These are phyloP conservation scores for Gallinago paraguaiae DNA, from an alignment of 2,113 vertebrate genomes.

Conservation along the genomic window DNA sequence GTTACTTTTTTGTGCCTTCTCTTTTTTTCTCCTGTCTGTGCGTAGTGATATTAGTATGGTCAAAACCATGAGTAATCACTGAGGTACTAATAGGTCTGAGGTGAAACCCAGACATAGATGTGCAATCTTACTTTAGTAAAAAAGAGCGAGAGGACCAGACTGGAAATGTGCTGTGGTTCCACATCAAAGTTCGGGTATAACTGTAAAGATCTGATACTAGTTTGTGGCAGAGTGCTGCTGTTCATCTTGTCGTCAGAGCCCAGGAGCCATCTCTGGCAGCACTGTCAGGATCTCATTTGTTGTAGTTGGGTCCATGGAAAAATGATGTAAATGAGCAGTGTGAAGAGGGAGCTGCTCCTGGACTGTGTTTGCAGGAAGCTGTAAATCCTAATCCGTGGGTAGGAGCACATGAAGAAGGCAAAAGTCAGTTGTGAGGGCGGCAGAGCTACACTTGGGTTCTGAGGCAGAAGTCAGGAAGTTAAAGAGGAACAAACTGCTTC, in stretches of 20 bases:
- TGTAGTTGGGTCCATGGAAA: neutral
- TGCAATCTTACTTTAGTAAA: neutral
- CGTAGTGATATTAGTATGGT: neutral
- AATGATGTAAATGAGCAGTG: neutral
- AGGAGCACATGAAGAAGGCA: neutral
- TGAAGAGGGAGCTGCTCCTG: neutral
- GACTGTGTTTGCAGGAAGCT: neutral
- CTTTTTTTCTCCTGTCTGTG: neutral
- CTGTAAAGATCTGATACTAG: neutral
- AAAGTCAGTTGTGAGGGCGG: neutral
- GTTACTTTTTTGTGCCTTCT: neutral
- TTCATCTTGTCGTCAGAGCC: fast-evolving
- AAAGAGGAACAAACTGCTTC: neutral
- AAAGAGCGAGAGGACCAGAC: neutral
- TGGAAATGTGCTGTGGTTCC: neutral
- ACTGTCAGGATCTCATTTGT: neutral
- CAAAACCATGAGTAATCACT: neutral
- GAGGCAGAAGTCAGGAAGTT: neutral
- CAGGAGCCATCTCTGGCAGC: neutral
- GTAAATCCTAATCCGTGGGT: neutral
- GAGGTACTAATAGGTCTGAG: neutral
- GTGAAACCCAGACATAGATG: neutral
- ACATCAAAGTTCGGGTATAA: neutral
- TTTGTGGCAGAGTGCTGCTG: neutral
- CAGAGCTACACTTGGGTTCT: neutral